These are phyloP conservation scores for Propithecus coquereli DNA, from an alignment of 2,113 vertebrate genomes.

Conservation along the genomic window DNA sequence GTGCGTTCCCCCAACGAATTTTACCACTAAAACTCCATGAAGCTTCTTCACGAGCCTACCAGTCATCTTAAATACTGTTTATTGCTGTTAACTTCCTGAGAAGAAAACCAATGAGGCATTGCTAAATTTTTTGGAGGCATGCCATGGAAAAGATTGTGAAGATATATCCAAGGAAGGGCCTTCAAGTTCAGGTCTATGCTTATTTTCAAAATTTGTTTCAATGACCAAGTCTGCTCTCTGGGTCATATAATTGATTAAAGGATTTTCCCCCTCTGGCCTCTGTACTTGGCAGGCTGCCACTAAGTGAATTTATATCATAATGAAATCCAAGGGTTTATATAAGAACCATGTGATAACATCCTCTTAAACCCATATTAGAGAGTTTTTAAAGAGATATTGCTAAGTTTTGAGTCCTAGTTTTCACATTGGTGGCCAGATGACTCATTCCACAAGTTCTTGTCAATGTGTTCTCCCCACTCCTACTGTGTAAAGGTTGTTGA, in stretches of 20 bases:
- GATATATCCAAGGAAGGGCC: not conserved
- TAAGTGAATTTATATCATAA: not conserved
- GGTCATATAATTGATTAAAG: not conserved
- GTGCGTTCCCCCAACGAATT: not conserved
- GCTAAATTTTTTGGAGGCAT: not conserved
- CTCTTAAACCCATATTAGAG: not conserved
- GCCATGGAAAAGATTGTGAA: not conserved
- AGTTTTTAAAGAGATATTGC: not conserved
- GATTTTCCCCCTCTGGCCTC: not conserved
- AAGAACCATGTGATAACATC: not conserved
- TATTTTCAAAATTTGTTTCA: not conserved
- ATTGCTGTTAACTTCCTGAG: not conserved
- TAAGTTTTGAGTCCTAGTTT: not conserved
- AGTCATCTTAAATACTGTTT: not conserved
- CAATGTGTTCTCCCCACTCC: not conserved
- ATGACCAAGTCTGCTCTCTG: not conserved
- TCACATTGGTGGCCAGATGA: not conserved
- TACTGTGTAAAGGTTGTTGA: not conserved
- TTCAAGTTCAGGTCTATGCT: not conserved
- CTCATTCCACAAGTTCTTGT: not conserved
- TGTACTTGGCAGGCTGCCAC: not conserved
- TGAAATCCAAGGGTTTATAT: not conserved
- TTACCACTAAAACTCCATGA: not conserved
- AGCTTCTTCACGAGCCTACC: not conserved
- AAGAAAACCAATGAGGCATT: not conserved